phyloP scores from a whole-genome alignment of 1,140 invertebrate genomes.

The Mesaphorura yosii region DNA sequence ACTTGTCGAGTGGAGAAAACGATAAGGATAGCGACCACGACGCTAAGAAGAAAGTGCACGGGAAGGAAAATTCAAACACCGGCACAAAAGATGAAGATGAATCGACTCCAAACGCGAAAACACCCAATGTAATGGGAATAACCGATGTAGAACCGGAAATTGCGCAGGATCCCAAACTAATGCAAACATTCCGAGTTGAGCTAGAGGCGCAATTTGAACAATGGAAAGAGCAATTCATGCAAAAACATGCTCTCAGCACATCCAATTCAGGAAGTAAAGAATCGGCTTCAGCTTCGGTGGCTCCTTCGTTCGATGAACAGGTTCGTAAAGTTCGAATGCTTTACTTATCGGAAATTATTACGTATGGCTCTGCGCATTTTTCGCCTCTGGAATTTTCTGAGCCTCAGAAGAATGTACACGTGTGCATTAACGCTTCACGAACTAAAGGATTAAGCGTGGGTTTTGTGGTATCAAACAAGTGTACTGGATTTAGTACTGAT shows the following conservation, averaged over 20 bases:
- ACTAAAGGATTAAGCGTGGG: too few relatives aligned
- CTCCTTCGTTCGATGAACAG: not conserved
- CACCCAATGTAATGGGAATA: conserved; percentile 22
- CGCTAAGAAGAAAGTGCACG: not conserved
- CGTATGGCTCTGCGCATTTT: too few relatives aligned
- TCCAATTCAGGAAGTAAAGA: conserved; percentile 14
- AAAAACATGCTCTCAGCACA: conserved; percentile 18
- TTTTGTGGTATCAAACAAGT: too few relatives aligned
- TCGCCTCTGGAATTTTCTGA: too few relatives aligned
- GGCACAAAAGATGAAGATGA: not conserved
- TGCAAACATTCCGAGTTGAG: conserved; percentile 16
- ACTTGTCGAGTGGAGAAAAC: conserved; percentile 14
- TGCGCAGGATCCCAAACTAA: conserved; percentile 14
- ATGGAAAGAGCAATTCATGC: conserved; percentile 27
- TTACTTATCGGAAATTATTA: too few relatives aligned
- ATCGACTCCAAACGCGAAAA: conserved; percentile 12
- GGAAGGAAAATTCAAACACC: conserved; percentile 1
- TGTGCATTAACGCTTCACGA: too few relatives aligned
- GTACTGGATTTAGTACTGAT: too few relatives aligned
- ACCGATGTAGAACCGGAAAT: conserved; percentile 13
- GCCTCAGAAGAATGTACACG: too few relatives aligned
- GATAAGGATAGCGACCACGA: not conserved
- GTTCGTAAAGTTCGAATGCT: too few relatives aligned
- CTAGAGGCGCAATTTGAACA: conserved; percentile 29
- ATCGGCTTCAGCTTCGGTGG: too few relatives aligned